Evolutionary conservation across 2,797 vertebrate species (phyloP).

Genomic region (Pygocentrus nattereri): DNA sequence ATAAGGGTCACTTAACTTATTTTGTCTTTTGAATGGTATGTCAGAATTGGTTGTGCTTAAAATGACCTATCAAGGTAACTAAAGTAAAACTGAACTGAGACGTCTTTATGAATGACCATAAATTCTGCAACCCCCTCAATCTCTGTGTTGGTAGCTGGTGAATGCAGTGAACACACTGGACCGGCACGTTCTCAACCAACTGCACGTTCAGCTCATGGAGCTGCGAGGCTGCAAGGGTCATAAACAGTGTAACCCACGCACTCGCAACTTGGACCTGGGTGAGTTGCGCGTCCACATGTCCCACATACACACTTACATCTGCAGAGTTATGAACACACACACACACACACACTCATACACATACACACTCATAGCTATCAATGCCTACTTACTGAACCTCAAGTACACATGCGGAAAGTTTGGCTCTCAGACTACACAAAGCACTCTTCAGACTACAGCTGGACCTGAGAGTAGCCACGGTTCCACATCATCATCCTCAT

Average conservation of each 20-base stretch:
- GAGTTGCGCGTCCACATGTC: slow-evolving; percentile 55
- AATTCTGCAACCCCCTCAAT: background rate
- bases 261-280: slow-evolving; percentile 89
- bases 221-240: slow-evolving; percentile 91
- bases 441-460: background rate
- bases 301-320: background rate
- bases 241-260: slow-evolving; percentile 93
- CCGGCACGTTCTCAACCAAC: slow-evolving; percentile 87
- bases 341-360: slow-evolving; percentile 6
- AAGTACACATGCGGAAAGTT: background rate
- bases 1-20: too few species aligned
- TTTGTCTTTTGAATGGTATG: too few species aligned
- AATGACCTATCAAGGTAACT: too few species aligned
- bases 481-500: slow-evolving; percentile 62
- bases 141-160: slow-evolving; percentile 81
- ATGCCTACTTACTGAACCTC: background rate
- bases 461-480: slow-evolving; percentile 19
- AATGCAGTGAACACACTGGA: slow-evolving; percentile 91
- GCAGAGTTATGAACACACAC: slow-evolving; percentile 17
- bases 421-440: background rate
- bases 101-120: background rate
- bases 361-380: background rate
- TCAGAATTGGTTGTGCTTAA: too few species aligned
- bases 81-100: too few species aligned
- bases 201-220: slow-evolving; percentile 94